These are phyloP conservation scores for Crypturellus tataupa DNA, from an alignment of 2,797 vertebrate species.

Conservation along the genomic window DNA sequence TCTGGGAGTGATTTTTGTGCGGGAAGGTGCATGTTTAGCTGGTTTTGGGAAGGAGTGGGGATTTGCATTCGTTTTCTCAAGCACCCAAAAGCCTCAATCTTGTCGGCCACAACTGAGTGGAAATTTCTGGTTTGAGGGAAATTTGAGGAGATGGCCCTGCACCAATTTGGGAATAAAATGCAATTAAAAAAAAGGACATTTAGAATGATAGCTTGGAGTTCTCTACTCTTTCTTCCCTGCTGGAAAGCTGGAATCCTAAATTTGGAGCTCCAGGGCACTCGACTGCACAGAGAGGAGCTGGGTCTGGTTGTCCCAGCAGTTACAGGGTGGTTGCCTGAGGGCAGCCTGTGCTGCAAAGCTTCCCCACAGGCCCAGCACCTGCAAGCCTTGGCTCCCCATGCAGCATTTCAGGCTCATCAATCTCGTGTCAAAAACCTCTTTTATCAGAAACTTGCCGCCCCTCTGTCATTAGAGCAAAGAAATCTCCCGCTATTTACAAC, in stretches of 20 bases:
- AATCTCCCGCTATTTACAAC: neutral
- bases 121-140: neutral
- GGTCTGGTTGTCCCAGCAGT: too few relatives aligned
- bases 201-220: neutral
- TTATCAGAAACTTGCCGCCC: neutral
- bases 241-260: neutral
- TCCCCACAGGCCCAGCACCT: neutral
- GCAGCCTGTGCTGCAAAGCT: neutral
- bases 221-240: neutral
- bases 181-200: neutral
- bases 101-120: neutral
- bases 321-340: accelerated
- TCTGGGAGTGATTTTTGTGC: neutral
- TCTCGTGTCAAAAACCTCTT: neutral
- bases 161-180: neutral
- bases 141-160: neutral
- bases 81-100: neutral
- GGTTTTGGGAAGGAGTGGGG: neutral
- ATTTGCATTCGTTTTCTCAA: neutral
- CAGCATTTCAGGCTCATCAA: neutral
- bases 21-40: neutral
- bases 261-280: neutral
- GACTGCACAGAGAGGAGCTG: neutral
- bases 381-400: neutral
- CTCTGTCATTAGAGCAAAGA: neutral